Base-by-base conservation (phyloP, 35 echinoderm and acorn worm genomes). In the Strongylocentrotus purpuratus region DNA sequence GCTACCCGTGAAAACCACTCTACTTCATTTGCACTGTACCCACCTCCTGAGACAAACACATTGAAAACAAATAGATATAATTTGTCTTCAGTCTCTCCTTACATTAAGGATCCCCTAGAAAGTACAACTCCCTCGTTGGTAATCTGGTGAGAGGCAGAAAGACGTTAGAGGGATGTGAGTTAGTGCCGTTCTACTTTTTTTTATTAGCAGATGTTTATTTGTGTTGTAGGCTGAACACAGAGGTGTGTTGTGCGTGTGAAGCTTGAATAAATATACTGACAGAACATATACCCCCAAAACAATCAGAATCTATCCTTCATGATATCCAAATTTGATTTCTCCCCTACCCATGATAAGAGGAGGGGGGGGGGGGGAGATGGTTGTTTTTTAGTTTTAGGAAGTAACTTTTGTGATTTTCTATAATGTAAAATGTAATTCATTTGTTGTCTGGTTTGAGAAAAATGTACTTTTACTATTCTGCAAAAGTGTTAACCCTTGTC, bases 21-120 rank as follows among this genome's bases (percentile, higher is more conserved):
- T 1, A 28, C 65, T n/a, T 6, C 65, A 28, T 78, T n/a, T 28
- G 20, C 65, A 78, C 65, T 22, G 20, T n/a, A 28, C 65, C 65
- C 20, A 28, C 65, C 65, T 28, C 65, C 65, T 28, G 2, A n/a
- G 65, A 45, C 87, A 89, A 33, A 89, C 45, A 45, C 45, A 89
- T 31, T 46, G 32, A 89, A 78, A 89, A 89, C 87, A 89, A 89
- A 89, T 89, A 89, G 87, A 89, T 46, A 14, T 89, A 89, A 89
- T 89, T 89, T 89, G 87, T 33, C 32, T 33, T 33, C 32, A 89
- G 33, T 89, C 33, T 89, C 87, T 12, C 15, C 45, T 46, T 33
- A 45, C 45, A 89, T 89, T 89, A 89, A 89, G 32, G 2, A 46
- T 17, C 33, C 13, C 32, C 12, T 7, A 33, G 33, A 89, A 89